Evolutionary conservation across 2,113 vertebrate genomes (phyloP).

Genomic region (Varanus komodoensis): DNA sequence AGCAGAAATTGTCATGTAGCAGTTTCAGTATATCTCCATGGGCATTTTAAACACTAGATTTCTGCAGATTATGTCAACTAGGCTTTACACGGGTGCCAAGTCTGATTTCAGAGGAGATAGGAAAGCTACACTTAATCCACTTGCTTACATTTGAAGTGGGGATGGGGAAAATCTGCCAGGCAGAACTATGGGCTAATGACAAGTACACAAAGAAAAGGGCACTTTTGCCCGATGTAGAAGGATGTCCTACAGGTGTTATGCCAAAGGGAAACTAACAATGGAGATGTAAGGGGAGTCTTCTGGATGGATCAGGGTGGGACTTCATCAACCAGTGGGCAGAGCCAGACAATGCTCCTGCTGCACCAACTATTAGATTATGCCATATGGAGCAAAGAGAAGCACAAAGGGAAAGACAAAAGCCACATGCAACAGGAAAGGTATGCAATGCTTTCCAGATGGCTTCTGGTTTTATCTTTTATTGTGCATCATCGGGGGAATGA

Average conservation of each 20-base stretch:
- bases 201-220: slow-evolving; percentile 24
- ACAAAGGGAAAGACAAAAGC: background rate
- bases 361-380: background rate
- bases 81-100: slow-evolving; percentile 19
- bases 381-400: slow-evolving; percentile 5
- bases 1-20: background rate
- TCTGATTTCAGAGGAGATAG: slow-evolving; percentile 9
- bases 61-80: background rate
- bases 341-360: background rate
- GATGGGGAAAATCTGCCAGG: background rate
- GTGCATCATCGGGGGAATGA: background rate
- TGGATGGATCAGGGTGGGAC: slow-evolving; percentile 42
- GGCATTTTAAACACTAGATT: background rate
- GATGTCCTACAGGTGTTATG: background rate
- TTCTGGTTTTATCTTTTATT: slow-evolving; percentile 5
- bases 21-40: slow-evolving; percentile 27
- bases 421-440: slow-evolving; percentile 2
- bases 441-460: slow-evolving; percentile 35
- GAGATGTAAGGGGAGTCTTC: slow-evolving; percentile 56
- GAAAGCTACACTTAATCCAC: background rate
- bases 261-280: slow-evolving; percentile 49
- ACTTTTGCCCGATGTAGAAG: slow-evolving; percentile 27
- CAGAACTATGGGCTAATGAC: slow-evolving; percentile 11
- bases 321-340: slow-evolving; percentile 29
- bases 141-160: background rate